phyloP scores from a whole-genome alignment of 2,113 vertebrate genomes.

The Phalacrocorax brasilianus region DNA sequence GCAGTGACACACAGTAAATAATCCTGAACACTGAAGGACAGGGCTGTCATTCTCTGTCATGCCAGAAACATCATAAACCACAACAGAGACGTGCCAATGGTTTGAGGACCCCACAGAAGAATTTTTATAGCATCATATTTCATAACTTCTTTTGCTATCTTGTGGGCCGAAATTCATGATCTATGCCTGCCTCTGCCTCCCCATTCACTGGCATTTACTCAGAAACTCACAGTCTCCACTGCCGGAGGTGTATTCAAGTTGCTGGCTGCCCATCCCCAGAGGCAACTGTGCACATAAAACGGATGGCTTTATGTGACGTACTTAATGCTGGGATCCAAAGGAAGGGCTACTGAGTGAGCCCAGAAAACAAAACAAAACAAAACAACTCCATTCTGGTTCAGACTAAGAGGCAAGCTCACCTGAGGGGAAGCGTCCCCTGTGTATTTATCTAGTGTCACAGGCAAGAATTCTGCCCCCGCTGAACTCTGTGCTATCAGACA shows the following conservation, averaged over 20 bases:
- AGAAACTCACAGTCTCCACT: neutral
- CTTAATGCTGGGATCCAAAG: neutral
- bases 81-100: neutral
- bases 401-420: neutral
- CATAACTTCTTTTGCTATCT: neutral
- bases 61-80: neutral
- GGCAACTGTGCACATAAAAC: neutral
- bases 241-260: neutral
- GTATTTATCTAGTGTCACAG: neutral
- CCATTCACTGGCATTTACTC: neutral
- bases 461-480: neutral
- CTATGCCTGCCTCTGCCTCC: neutral
- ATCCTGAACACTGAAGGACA: neutral
- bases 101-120: neutral
- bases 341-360: neutral
- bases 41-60: neutral
- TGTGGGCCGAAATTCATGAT: neutral
- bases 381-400: neutral
- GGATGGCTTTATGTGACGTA: neutral
- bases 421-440: neutral
- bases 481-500: neutral
- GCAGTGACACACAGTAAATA: neutral
- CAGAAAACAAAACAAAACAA: too few species aligned
- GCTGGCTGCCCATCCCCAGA: neutral
- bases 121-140: neutral